phyloP scores from a whole-genome alignment of 2,113 vertebrate species.

The Erpornis zantholeuca region DNA sequence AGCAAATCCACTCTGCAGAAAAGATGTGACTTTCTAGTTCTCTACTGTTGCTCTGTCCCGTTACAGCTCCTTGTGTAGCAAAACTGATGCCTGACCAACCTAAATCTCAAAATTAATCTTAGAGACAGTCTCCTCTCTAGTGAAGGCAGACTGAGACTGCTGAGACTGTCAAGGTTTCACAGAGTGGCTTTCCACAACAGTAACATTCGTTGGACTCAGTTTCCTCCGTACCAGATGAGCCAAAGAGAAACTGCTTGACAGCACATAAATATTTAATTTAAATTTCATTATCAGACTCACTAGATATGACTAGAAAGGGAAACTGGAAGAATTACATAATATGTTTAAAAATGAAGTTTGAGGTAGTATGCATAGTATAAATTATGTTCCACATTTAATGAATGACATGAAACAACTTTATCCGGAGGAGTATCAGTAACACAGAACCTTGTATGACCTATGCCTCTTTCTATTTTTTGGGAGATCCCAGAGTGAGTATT shows the following conservation, averaged over 20 bases:
- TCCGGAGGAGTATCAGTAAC: neutral
- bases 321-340: neutral
- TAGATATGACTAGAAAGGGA: neutral
- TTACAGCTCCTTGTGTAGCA: neutral
- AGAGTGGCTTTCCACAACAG: neutral
- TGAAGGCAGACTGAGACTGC: neutral
- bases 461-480: neutral
- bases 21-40: neutral
- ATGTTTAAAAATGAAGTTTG: neutral
- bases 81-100: neutral
- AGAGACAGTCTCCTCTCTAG: neutral
- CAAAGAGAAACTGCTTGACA: neutral
- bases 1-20: neutral
- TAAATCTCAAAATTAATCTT: neutral
- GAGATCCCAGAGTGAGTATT: neutral
- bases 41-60: neutral
- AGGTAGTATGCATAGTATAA: neutral
- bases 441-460: neutral
- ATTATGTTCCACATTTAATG: neutral
- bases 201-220: neutral
- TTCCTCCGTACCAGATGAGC: neutral
- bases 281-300: neutral
- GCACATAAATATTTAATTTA: neutral
- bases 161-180: neutral
- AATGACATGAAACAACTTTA: neutral